Evolutionary conservation across 2,113 vertebrate genomes (phyloP).

Genomic region (Mormyrus iriodes): DNA sequence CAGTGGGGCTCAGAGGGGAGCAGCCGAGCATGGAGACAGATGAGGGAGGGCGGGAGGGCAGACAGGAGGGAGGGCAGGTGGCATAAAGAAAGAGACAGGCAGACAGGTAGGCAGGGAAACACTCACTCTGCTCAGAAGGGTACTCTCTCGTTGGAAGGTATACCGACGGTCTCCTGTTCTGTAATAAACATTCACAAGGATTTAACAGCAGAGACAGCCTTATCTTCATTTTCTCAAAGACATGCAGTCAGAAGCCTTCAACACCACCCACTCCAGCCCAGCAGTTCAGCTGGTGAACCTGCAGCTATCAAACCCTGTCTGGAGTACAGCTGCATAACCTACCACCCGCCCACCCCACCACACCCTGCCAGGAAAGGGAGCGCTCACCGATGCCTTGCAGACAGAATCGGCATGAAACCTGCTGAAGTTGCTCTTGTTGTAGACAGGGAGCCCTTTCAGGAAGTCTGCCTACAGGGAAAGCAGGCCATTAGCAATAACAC

Average conservation of each 20-base stretch:
- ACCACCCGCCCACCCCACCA: too few relatives aligned
- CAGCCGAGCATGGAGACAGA: neutral
- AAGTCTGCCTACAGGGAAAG: slow-evolving; percentile 80
- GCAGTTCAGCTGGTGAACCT: neutral
- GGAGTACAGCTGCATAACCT: neutral
- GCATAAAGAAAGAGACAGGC: neutral
- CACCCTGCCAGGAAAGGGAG: neutral
- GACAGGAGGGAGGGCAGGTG: neutral
- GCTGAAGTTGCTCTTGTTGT: slow-evolving; percentile 99
- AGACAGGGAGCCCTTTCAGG: slow-evolving; percentile 93
- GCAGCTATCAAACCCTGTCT: neutral
- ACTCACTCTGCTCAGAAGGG: slow-evolving; percentile 93
- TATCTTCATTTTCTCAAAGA: neutral
- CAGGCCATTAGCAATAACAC: neutral
- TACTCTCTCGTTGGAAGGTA: slow-evolving; percentile 94
- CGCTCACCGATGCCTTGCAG: slow-evolving; percentile 95
- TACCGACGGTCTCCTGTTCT: slow-evolving; percentile 93
- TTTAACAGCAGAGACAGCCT: neutral
- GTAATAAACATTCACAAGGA: slow-evolving; percentile 26
- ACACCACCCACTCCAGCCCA: neutral
- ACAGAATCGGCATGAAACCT: slow-evolving; percentile 95
- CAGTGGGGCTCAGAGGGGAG: neutral
- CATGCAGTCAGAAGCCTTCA: neutral
- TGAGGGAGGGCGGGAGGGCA: too few relatives aligned
- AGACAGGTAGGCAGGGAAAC: neutral